Conservation (phyloP, 2,888 invertebrate genomes). For the Ormyrus pomaceus region DNA sequence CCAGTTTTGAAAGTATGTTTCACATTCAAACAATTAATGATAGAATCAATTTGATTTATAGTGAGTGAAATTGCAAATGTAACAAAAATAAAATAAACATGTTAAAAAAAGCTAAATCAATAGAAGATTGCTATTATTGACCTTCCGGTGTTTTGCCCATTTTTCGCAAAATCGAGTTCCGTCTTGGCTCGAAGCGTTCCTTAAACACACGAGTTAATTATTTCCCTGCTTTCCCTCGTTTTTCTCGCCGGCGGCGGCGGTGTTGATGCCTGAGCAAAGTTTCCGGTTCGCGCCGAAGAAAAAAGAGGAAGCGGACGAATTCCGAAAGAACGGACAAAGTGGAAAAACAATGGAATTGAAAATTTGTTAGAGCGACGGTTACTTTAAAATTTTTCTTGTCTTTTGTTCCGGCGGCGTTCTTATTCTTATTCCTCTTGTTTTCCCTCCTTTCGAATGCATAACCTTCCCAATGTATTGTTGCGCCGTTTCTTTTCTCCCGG, state of each 20-base stretch:
- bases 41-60: too few species aligned
- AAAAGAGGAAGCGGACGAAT: slow-evolving; percentile 2
- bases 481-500: background rate
- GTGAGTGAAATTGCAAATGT: too few species aligned
- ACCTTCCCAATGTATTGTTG: background rate
- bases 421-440: background rate
- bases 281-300: slow-evolving; percentile 8
- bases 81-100: too few species aligned
- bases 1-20: too few species aligned
- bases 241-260: background rate
- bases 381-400: slow-evolving; percentile 31
- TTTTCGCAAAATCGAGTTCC: background rate
- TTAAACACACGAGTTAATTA: slow-evolving; percentile 30
- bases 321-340: slow-evolving; percentile 7
- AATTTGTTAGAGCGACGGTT: slow-evolving; percentile 35
- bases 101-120: too few species aligned
- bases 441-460: background rate
- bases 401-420: background rate
- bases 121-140: too few species aligned
- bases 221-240: slow-evolving; percentile 6
- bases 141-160: too few species aligned
- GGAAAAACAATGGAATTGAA: slow-evolving; percentile 47
- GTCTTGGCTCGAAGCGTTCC: slow-evolving; percentile 1
- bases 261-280: slow-evolving; percentile 25
- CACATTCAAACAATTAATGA: too few species aligned